Conservation (phyloP, 2,113 vertebrate species). For the Lampris incognitus region DNA sequence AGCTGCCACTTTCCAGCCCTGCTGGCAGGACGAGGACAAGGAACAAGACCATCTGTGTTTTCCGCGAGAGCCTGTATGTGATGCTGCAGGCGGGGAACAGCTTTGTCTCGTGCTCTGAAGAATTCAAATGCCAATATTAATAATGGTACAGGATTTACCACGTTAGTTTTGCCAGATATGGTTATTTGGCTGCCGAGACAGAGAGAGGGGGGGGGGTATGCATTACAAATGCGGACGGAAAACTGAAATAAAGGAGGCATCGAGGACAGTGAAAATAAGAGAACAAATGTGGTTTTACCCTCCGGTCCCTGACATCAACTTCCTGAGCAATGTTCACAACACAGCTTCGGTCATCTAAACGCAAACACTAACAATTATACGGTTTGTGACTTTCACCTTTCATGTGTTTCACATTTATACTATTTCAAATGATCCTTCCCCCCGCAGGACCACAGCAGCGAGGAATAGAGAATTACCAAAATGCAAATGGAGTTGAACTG, state of each 20-base stretch:
- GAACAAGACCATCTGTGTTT: conserved; percentile 65
- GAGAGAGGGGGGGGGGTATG: neutral
- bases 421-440: conserved; percentile 19
- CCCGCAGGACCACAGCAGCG: conserved; percentile 42
- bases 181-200: conserved; percentile 14
- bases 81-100: conserved; percentile 13
- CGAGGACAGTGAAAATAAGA: conserved; percentile 7
- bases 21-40: conserved; percentile 39
- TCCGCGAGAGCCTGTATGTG: conserved; percentile 23
- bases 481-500: conserved; percentile 76
- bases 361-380: neutral
- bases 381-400: conserved; percentile 32
- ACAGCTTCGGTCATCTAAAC: conserved; percentile 18
- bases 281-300: neutral
- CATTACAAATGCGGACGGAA: conserved; percentile 1
- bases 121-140: conserved; percentile 7
- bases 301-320: conserved; percentile 18
- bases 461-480: conserved; percentile 62
- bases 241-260: conserved; percentile 9
- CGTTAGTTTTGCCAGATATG: neutral
- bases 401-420: conserved; percentile 33
- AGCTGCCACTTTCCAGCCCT: conserved; percentile 66
- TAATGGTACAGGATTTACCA: neutral
- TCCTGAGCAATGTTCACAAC: conserved; percentile 8
- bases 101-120: conserved; percentile 7